These are phyloP conservation scores for Chymomyza procnemis DNA, from an alignment of 2,888 invertebrate species.

Conservation along the genomic window DNA sequence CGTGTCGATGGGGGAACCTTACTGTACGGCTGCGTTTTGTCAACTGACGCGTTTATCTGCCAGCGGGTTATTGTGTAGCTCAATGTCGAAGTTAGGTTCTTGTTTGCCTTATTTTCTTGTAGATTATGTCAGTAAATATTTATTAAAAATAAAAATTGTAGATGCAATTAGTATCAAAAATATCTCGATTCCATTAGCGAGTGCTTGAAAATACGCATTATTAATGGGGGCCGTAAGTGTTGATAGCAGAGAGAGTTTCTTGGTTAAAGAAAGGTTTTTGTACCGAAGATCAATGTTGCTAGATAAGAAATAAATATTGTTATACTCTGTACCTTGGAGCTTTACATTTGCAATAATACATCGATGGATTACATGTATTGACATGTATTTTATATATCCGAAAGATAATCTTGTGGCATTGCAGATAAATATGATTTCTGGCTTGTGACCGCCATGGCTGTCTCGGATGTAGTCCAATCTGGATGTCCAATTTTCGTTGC, in stretches of 20 bases:
- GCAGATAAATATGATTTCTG: too few species aligned
- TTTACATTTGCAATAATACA: too few species aligned
- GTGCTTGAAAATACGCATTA: background rate
- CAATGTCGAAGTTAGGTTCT: background rate
- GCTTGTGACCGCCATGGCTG: too few species aligned
- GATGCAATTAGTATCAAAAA: background rate
- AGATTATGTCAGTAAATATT: background rate
- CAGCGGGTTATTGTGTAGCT: background rate
- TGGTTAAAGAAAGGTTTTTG: background rate
- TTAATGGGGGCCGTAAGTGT: too few species aligned
- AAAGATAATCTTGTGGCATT: too few species aligned
- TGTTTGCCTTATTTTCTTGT: background rate
- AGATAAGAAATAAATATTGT: too few species aligned
- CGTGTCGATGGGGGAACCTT: background rate
- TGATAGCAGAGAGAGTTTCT: background rate
- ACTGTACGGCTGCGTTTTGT: background rate
- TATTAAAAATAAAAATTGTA: background rate
- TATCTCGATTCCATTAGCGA: background rate
- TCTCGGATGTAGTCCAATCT: too few species aligned
- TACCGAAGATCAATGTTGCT: too few species aligned
- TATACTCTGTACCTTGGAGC: too few species aligned
- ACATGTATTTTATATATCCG: too few species aligned
- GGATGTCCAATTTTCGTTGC: too few species aligned
- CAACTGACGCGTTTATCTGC: background rate
- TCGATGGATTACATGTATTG: too few species aligned